phyloP scores from a whole-genome alignment of 2,113 vertebrate species.

The Catharus bicknelli region DNA sequence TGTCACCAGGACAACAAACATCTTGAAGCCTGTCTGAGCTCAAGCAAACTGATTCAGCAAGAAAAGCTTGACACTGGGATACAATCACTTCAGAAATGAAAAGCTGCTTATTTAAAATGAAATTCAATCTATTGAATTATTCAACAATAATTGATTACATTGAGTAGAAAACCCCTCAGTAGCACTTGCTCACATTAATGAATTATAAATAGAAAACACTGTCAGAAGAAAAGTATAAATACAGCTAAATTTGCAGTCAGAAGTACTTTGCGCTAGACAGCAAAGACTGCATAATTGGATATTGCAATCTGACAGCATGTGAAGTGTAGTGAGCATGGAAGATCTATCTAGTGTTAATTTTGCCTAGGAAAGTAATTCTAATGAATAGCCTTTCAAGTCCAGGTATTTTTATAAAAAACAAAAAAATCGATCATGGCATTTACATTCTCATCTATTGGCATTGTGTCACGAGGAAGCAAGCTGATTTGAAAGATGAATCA shows the following conservation, averaged over 20 bases:
- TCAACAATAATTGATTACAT: conserved; percentile 27
- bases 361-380: conserved; percentile 3
- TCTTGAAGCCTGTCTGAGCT: background rate
- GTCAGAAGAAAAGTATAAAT: conserved; percentile 24
- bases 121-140: conserved; percentile 40
- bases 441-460: conserved; percentile 54
- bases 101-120: conserved; percentile 8
- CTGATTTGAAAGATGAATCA: conserved; percentile 67
- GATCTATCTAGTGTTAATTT: conserved; percentile 11
- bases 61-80: background rate
- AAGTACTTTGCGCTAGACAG: background rate
- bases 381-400: background rate
- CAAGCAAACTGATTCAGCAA: conserved; percentile 37
- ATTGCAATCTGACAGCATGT: background rate
- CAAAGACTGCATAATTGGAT: background rate
- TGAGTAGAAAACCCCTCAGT: background rate
- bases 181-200: background rate
- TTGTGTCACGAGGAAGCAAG: conserved; percentile 54
- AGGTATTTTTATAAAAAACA: conserved; percentile 8
- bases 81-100: background rate
- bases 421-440: conserved; percentile 56
- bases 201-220: background rate
- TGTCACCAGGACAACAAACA: background rate
- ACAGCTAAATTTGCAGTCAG: conserved; percentile 3
- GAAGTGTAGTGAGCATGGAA: background rate